phyloP scores from a whole-genome alignment of 2,797 vertebrate species.

The Hyperoplus immaculatus region DNA sequence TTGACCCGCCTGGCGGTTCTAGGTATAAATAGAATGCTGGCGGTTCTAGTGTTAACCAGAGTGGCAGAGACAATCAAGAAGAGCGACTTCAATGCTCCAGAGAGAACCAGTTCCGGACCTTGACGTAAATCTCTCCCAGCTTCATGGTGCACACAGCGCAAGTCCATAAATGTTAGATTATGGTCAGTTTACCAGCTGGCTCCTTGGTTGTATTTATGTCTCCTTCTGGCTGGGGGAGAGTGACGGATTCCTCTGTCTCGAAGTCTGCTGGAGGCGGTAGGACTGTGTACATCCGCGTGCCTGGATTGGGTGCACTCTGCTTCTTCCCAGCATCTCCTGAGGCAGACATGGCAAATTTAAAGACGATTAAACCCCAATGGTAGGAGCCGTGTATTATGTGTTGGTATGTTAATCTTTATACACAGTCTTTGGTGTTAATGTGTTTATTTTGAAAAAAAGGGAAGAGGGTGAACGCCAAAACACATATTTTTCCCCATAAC shows the following conservation, averaged over 20 bases:
- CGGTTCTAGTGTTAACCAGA: constrained; percentile 7
- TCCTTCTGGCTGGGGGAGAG: constrained; percentile 57
- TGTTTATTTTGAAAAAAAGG: not conserved
- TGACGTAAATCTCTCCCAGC: constrained; percentile 54
- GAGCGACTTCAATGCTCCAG: constrained; percentile 41
- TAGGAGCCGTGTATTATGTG: not conserved
- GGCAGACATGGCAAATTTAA: constrained; percentile 35
- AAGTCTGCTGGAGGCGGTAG: constrained; percentile 82
- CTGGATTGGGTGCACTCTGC: constrained; percentile 8
- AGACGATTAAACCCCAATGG: not conserved
- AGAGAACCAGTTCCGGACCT: constrained; percentile 8
- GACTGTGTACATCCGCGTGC: constrained; percentile 81
- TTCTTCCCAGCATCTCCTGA: constrained; percentile 56
- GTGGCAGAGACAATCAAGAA: constrained; percentile 54
- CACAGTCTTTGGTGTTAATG: too few species aligned
- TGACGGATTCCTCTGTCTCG: constrained; percentile 61
- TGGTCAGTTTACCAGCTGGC: constrained; percentile 77
- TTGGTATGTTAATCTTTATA: not conserved
- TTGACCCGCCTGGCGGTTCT: too few species aligned
- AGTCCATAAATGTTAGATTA: constrained; percentile 72
- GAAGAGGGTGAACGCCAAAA: not conserved
- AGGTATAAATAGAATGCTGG: too few species aligned
- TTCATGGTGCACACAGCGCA: constrained; percentile 55
- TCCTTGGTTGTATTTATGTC: constrained; percentile 61
- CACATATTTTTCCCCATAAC: not conserved